Base-by-base conservation (phyloP, 1,140 invertebrate species). In the Drosophila pruinosa region DNA sequence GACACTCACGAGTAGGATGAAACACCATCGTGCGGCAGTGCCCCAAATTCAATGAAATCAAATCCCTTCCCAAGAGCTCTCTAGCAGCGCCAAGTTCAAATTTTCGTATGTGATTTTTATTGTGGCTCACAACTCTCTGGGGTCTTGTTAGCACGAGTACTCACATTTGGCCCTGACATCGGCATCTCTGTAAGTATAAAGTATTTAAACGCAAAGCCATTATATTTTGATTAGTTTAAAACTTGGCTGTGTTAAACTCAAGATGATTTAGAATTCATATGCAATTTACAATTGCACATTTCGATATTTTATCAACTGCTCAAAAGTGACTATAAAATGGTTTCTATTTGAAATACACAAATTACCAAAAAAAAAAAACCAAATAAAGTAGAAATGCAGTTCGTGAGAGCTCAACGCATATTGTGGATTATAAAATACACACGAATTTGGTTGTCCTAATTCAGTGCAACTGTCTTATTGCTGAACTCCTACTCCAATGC, bases 71-170 rank as follows among this genome's bases (percentile, higher is more conserved):
- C 61, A 22, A 4, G 59, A 47, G 26, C 54, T 26, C 31, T 8
- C 15, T 14, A 36, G 8, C 10, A 45, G 34, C 45, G 54, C 67
- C 72, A 75, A 67, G 39, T 17, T n/a, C 31, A 57, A 72, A 52
- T 75, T 43, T 74, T 70, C 15, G 12, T 57, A 34, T 80, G 67
- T 80, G 77, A 80, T 80, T 80, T 80, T 80, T 75, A 80, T 80
- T 80, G 68, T 80, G 68, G 22, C 15, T 1, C 34, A 48, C 61
- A 75, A 67, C 53, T 63, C 78, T 61, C 77, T 41, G 39, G 77
- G 72, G 78, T 76, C 78, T 80, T 75, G 77, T 80, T 80, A 80
- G 72, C 12, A n/a, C n/a, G n/a, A n/a, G n/a, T n/a, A 56, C 52
- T 59, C 50, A 28, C 56, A 56, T 74, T 69, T 59, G 48, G 45